Base-by-base conservation (phyloP, 2,797 vertebrate genomes). In the Bradypodion ventrale region DNA sequence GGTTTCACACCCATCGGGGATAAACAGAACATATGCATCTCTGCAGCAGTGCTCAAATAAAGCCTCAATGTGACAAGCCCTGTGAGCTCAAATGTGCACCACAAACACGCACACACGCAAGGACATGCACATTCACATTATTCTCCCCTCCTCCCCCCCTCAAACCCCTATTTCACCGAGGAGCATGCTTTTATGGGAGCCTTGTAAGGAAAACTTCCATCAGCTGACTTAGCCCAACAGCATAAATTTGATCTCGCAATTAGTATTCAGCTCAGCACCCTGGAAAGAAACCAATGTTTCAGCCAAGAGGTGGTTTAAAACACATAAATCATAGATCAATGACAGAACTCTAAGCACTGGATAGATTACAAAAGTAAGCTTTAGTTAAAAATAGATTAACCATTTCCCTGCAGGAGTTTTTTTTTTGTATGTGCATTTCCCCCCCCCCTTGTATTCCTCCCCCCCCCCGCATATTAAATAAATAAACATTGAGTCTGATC, bases 301-400 rank as follows among this genome's bases (percentile, higher is more conserved):
- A 97, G 97, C 96, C 96, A 97, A 97, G 97, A 98, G 97, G 97
- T 98, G 97, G 96, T 97, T 97, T 97, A 97, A 98, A 98, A 97
- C 97, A 97, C 97, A 98, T 97, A 97, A 98, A 97, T 98, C 97
- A 98, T 98, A 98, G 97, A 98, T 97, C 96, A 97, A 96, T 96
- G 95, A 96, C 96, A 96, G 95, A 96, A 97, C 96, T 96, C 93
- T 95, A 97, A 97, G 96, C 96, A 97, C 95, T 96, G 96, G 95
- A 96, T 96, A 97, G 96, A 97, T 97, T 97, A 97, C 96, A 97
- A 97, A 98, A 97, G 96, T 97, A 97, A 97, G 96, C 96, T 97
- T 98, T 98, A 97, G 97, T 98, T 98, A 98, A 97, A 97, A 97
- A 98, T 96, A 97, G 96, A 98, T 98, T 98, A 98, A 97, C 95